Conservation (phyloP, 2,797 vertebrate species). For the Coilia nasus region DNA sequence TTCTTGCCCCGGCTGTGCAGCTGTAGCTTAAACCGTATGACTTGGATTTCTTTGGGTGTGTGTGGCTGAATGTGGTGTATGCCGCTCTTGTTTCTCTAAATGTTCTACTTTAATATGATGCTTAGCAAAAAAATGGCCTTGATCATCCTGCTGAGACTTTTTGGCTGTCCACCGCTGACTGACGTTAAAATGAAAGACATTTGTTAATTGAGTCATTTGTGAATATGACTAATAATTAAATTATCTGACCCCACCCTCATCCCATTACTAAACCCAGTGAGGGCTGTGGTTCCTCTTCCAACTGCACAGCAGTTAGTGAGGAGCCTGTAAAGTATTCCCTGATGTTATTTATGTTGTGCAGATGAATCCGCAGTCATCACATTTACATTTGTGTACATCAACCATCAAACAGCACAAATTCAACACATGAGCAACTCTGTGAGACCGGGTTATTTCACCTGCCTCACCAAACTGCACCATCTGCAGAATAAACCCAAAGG, state of each 20-base stretch:
- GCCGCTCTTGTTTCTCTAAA: neutral
- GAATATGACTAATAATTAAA: neutral
- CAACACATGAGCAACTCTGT: neutral
- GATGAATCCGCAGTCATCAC: neutral
- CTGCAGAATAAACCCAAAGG: neutral
- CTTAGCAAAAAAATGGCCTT: neutral
- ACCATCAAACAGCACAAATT: slow-evolving; percentile 53
- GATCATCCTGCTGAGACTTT: neutral
- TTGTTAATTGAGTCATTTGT: neutral
- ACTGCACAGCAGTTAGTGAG: neutral
- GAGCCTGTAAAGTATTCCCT: neutral
- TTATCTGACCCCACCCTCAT: neutral
- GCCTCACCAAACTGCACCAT: neutral
- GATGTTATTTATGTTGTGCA: neutral
- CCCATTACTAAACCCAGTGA: neutral
- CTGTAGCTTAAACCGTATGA: neutral
- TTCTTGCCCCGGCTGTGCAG: neutral
- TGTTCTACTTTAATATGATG: neutral
- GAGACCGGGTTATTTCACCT: neutral
- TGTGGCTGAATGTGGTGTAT: neutral
- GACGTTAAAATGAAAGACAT: neutral
- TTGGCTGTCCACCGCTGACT: neutral
- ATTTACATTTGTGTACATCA: slow-evolving; percentile 25
- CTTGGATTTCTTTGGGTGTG: neutral
- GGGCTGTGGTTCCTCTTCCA: neutral